Evolutionary conservation across 2,113 vertebrate genomes (phyloP).

Genomic region (Paedocypris sp.): DNA sequence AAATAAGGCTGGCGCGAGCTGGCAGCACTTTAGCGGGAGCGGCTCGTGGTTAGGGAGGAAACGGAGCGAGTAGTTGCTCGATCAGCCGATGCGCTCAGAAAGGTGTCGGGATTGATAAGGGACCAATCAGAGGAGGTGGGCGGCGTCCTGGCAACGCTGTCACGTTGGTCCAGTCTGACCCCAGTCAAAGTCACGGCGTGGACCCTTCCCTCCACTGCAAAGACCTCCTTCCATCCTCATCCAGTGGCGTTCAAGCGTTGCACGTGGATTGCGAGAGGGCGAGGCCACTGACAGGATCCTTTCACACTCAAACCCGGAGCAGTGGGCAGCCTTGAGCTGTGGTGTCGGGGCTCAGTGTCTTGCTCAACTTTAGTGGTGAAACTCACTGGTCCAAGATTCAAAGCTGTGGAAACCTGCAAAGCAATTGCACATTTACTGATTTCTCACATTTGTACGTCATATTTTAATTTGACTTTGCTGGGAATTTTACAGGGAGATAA

Average conservation of each 20-base stretch:
- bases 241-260: background rate
- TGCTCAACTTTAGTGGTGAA: too few relatives aligned
- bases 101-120: conserved; percentile 69
- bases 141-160: conserved; percentile 50
- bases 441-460: too few relatives aligned
- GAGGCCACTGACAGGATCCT: background rate
- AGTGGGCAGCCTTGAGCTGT: too few relatives aligned
- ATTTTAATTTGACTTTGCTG: too few relatives aligned
- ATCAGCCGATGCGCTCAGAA: conserved; percentile 73
- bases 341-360: too few relatives aligned
- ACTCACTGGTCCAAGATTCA: too few relatives aligned
- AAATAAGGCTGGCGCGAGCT: conserved; percentile 50
- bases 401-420: too few relatives aligned
- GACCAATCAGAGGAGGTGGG: conserved; percentile 63
- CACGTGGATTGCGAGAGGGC: background rate
- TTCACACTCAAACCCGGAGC: too few relatives aligned
- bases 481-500: too few relatives aligned
- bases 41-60: conserved; percentile 61
- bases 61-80: conserved; percentile 70
- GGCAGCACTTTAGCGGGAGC: conserved; percentile 48
- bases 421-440: too few relatives aligned
- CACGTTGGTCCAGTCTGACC: conserved; percentile 24
- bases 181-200: conserved; percentile 15
- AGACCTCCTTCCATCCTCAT: conserved; percentile 12
- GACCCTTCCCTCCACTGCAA: conserved; percentile 15